Base-by-base conservation (phyloP, 2,797 vertebrate species). In the Falco novaeseelandiae region DNA sequence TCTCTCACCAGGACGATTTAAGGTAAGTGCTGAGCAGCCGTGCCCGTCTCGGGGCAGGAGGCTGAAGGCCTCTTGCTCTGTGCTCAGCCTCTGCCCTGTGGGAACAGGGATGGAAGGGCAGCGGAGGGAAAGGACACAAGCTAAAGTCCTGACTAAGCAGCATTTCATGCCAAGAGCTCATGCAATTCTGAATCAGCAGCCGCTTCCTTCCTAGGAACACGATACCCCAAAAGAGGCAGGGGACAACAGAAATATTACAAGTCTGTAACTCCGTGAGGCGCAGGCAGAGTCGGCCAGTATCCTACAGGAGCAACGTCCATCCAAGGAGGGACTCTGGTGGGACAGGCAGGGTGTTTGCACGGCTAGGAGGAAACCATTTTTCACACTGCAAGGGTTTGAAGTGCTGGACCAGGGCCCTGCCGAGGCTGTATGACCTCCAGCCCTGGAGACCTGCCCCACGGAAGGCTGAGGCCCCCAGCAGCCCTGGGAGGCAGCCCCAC, bases 1-100 rank as follows among this genome's bases (percentile, higher is more conserved):
- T 79, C 10, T 65, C 12, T 79, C 10, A 29, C 46, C 51, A 63
- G 34, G 54, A n/a, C 0, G 8, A 29, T 13, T 59, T 29, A 14
- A 22, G 18, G 16, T 34, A 49, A 80, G 44, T n/a, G 22, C 54
- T n/a, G 22, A 29, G 40, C 32, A 38, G 21, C 46, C 0, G 0
- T 66, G n/a, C 34, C 62, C 5, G 5, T 30, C 66, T 67, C 16
- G 2, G 57, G 32, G 22, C 65, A 74, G 72, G 44, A 78, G 36
- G 54, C 25, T 63, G 65, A 78, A 78, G 51, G 34, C 23, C 7
- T 72, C 44, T 63, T 0, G 1, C 63, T 72, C 55, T 26, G 36
- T 54, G 46, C 34, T 87, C 78, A 61, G 32, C 22, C 7, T 85
- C 78, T 83, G 73, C 48, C 36, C 48, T 42, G 6, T 27, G 13